Percentiles rank a stretch among this genome's conserved stretches.
Evolutionary conservation across 2,113 vertebrate genomes (phyloP).

Genomic region (Herpailurus yagouaroundi): DNA sequence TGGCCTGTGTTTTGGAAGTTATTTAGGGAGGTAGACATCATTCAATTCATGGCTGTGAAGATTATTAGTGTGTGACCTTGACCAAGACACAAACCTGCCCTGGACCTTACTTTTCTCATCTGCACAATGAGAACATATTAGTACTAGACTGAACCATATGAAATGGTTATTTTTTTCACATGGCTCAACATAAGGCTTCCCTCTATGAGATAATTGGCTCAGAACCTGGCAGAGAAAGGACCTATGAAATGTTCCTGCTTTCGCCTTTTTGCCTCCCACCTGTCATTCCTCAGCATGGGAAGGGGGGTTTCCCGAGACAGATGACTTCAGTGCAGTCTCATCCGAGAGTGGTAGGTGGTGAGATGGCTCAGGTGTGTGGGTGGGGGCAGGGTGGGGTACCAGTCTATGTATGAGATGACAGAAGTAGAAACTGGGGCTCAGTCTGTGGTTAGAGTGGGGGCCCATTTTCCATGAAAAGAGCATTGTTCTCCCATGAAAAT

Average conservation of each 20-base stretch:
- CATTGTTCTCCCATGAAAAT: neutral
- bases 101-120: neutral
- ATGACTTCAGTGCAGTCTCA: neutral
- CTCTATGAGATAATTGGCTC: neutral
- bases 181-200: neutral
- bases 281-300: neutral
- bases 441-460: neutral
- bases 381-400: fast-evolving
- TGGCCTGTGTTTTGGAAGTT: neutral
- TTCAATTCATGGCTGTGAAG: neutral
- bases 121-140: neutral
- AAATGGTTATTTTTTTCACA: neutral
- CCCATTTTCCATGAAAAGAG: neutral
- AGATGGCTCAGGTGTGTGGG: neutral
- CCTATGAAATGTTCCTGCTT: neutral
- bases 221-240: neutral
- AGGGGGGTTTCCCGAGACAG: neutral
- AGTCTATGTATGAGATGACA: neutral
- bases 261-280: neutral
- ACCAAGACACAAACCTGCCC: neutral
- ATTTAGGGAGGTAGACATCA: neutral
- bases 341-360: neutral
- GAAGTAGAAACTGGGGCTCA: neutral
- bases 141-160: neutral
- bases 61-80: neutral